Percentiles rank a stretch among this genome's conserved stretches.
Conservation (phyloP, 1,140 invertebrate genomes). For the Tribolium castaneum region DNA sequence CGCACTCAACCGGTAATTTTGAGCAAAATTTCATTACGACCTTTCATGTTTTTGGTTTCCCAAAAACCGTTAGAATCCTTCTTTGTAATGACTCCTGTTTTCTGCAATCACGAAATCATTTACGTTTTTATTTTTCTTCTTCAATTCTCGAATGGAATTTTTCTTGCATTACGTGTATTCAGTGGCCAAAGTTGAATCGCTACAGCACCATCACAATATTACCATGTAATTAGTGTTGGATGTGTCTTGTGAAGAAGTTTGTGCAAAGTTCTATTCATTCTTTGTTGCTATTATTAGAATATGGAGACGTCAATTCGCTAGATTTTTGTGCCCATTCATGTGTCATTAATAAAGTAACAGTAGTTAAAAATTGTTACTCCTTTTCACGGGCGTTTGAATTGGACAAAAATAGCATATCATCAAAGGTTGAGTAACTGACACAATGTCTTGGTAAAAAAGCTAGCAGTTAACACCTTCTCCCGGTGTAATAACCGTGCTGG, state of each 20-base stretch:
- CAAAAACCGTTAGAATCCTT: constrained; percentile 1
- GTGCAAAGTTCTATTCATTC: not conserved
- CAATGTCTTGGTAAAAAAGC: not conserved
- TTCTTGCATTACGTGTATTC: not conserved
- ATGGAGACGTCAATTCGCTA: constrained; percentile 14
- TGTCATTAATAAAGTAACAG: constrained; percentile 32
- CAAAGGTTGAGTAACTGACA: not conserved
- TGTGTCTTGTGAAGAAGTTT: not conserved
- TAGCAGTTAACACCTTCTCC: not conserved
- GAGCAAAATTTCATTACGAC: not conserved
- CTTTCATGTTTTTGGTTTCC: not conserved
- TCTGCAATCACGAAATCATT: constrained; percentile 13
- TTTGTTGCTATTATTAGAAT: constrained; percentile 5
- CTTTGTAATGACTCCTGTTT: not conserved
- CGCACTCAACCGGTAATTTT: too few species aligned
- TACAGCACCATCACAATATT: not conserved
- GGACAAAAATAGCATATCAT: constrained; percentile 21
- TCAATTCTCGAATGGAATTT: not conserved
- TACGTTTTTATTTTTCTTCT: constrained; percentile 8
- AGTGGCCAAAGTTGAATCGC: not conserved
- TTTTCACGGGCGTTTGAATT: constrained; percentile 1
- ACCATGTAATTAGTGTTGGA: constrained; percentile 8
- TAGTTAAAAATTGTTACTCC: constrained; percentile 38
- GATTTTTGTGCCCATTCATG: constrained; percentile 13
- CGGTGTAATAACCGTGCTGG: not conserved